Conservation (phyloP, 2,797 vertebrate genomes). For the Trematomus bernacchii region DNA sequence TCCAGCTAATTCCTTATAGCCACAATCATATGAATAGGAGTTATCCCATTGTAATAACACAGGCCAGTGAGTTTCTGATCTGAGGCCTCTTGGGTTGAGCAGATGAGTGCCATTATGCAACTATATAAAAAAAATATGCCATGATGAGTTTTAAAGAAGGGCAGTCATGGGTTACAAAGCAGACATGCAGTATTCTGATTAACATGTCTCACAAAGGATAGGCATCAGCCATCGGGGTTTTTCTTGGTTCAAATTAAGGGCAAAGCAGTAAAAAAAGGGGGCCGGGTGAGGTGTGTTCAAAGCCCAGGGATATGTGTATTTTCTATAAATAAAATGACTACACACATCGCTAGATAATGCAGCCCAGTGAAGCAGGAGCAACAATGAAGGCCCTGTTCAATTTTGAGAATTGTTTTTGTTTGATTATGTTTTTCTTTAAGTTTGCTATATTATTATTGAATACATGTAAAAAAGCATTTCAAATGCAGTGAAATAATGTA, state of each 20-base stretch:
- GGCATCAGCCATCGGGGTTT: background rate
- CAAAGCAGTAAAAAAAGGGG: conserved; percentile 33
- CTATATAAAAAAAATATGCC: conserved; percentile 47
- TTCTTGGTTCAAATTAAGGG: conserved; percentile 31
- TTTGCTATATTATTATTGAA: background rate
- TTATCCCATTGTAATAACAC: conserved; percentile 52
- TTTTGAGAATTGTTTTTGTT: background rate
- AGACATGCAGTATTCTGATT: conserved; percentile 14
- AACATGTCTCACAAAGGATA: conserved; percentile 11
- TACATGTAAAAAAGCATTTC: background rate
- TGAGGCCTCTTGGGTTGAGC: conserved; percentile 40
- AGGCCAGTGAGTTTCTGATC: conserved; percentile 61
- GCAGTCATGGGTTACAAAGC: conserved; percentile 49
- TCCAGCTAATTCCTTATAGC: conserved; percentile 25
- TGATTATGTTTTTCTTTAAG: background rate
- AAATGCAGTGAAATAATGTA: background rate
- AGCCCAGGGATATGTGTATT: background rate
- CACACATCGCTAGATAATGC: background rate
- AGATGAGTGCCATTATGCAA: conserved; percentile 46
- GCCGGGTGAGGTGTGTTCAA: background rate
- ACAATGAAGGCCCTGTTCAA: background rate
- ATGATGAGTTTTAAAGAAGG: conserved; percentile 51
- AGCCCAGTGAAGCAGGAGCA: background rate
- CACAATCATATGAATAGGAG: conserved; percentile 37
- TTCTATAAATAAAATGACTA: background rate